Base-by-base conservation (phyloP, 2,797 vertebrate genomes). In the Sphenodon punctatus region DNA sequence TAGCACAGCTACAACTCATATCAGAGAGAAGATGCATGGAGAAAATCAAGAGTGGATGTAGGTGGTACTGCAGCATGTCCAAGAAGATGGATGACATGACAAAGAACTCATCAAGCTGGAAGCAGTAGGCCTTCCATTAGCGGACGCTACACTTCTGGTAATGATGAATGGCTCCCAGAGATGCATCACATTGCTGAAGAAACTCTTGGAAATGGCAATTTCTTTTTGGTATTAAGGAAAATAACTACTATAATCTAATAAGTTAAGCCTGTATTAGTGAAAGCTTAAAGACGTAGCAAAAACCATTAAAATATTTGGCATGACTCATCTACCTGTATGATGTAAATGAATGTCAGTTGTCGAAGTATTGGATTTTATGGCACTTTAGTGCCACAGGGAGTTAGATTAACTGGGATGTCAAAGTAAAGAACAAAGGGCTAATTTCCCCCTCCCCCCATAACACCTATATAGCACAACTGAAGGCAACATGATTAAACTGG, bases 311-410 rank as follows among this genome's bases (percentile, higher is more conserved):
- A 8, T 85, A 56, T 70, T 82, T 82, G 71, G 63, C 42, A 78
- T 15, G 17, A 14, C 56, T 84, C 75, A 80, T 82, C 42, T 89
- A 76, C 36, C 87, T 51, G 39, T 32, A 80, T 80, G 85, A 70
- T 60, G 72, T 83, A 85, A 91, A 84, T 36, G 60, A 80, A 73
- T 76, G 76, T 43, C 10, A 76, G 68, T 72, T 46, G 32, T 17
- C 80, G 78, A 82, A 88, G 27, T 42, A 30, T 32, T 30, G 15
- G 67, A 10, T 69, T 43, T 32, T n/a, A n/a, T n/a, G n/a, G n/a
- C n/a, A 39, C 4, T 4, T 38, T 23, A 10, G n/a, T n/a, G n/a
- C 36, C 60, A 4, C 17, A 20, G 12, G 53, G 74, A 13, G 36
- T 6, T 4, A 19, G 56, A 60, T 10, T 3, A 61, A 80, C n/a